Base-by-base conservation (phyloP, 2,113 vertebrate species). In the Tinamus guttatus region DNA sequence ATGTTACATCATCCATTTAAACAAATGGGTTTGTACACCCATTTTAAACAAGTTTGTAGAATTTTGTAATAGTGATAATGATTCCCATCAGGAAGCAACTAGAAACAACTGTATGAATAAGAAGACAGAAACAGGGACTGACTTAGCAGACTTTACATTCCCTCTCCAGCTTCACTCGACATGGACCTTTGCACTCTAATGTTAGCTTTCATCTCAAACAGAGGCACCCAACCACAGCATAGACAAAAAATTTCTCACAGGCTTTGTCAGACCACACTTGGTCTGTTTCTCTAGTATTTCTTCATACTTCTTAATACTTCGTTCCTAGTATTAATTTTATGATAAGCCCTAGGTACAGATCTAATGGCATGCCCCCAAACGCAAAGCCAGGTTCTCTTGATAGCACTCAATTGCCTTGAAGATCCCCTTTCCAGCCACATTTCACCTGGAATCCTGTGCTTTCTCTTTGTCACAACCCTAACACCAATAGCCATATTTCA, bases 101-200 rank as follows among this genome's bases (percentile, higher is more conserved):
- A 3, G 58, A 71, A 83, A 1, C 2, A 1, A 13, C 22, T 43
- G 19, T 6, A 38, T 22, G 12, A 64, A 7, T 6, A 68, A 21
- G 10, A 0, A 2, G 30, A 7, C 45, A 81, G 28, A n/a, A 68
- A 30, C 2, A 30, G 7, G 15, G 4, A 17, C n/a, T 52, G 32
- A 41, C 11, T 60, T 88, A 4, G 1, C 8, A 43, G 21, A 3
- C 20, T 10, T 34, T 30, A 11, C 7, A 68, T 32, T 1, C 21
- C 16, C 21, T 45, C 47, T 14, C 41, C 21, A 81, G 10, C 1
- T 41, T 7, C 49, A 21, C n/a, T 17, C 24, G 17, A 38, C 34
- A 30, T 38, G 12, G 69, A 38, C 13, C 17, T 13, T 52, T 38
- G 47, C 38, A 7, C 47, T 71, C 34, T 71, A 34, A 52, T 27